Conservation (phyloP, 2,888 invertebrate species). For the Eremobia ochroleuca region DNA sequence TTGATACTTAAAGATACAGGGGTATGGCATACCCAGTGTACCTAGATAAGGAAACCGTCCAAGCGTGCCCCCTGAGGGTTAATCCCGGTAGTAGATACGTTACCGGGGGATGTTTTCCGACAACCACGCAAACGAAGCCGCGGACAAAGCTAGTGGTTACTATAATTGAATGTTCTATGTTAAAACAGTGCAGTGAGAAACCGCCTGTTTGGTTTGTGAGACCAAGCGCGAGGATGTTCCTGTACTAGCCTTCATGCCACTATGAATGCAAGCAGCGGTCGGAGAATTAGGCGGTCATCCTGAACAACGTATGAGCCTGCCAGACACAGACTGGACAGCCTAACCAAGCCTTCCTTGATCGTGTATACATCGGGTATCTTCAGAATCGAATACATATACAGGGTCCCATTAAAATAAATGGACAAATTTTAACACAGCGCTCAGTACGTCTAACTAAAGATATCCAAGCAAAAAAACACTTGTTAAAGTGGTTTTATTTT, state of each 20-base stretch:
- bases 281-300: neutral
- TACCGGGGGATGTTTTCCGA: neutral
- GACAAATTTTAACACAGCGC: no score
- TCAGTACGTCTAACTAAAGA: no score
- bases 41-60: no score
- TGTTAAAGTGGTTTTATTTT: no score
- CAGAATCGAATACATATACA: no score
- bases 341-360: no score
- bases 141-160: neutral
- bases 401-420: no score
- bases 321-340: neutral
- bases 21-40: no score
- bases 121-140: neutral
- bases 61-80: no score
- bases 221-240: neutral
- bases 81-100: neutral
- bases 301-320: neutral
- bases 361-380: neutral
- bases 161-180: neutral
- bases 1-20: no score
- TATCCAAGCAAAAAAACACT: no score
- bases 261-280: neutral
- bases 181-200: neutral
- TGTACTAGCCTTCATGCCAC: neutral
- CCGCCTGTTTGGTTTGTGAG: conserved; percentile 6